These are phyloP conservation scores for Drosophila saltans DNA, from an alignment of 1,140 invertebrate genomes.

Conservation along the genomic window DNA sequence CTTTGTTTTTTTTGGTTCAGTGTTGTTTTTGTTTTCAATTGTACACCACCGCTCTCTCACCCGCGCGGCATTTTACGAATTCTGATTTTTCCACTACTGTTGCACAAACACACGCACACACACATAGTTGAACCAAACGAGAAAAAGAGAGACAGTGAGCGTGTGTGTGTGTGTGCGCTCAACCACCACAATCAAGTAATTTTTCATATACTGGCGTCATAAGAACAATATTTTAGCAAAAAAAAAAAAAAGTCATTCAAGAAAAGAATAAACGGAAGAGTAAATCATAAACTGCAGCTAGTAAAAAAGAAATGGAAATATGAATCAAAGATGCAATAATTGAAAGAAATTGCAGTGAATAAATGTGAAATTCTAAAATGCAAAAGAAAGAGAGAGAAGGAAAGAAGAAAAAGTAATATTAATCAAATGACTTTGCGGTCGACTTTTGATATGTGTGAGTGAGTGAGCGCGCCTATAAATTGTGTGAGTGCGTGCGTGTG, in stretches of 20 bases:
- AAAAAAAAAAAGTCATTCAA: conserved; percentile 38
- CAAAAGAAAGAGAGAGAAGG: conserved; percentile 27
- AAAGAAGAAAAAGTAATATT: conserved; percentile 61
- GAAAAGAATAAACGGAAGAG: conserved; percentile 9
- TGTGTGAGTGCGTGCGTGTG: conserved; percentile 38
- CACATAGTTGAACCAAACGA: neutral
- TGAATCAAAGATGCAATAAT: conserved; percentile 27
- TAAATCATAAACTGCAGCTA: conserved; percentile 38
- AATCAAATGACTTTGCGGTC: conserved; percentile 81
- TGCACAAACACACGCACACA: conserved; percentile 59
- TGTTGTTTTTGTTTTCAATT: conserved; percentile 73
- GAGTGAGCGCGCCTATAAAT: conserved; percentile 25
- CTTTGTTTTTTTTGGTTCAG: conserved; percentile 50
- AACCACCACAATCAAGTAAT: conserved; percentile 72
- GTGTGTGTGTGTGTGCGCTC: conserved; percentile 27
- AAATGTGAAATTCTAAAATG: conserved; percentile 76
- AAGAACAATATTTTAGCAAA: conserved; percentile 71
- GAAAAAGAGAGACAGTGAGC: conserved; percentile 17
- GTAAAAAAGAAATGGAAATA: conserved; percentile 8
- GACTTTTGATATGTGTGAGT: conserved; percentile 50
- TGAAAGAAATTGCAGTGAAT: conserved; percentile 46
- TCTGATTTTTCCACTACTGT: conserved; percentile 79
- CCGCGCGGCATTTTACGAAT: conserved; percentile 71
- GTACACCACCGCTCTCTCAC: conserved; percentile 76
- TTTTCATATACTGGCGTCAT: conserved; percentile 79